Evolutionary conservation across 2,797 vertebrate genomes (phyloP).

Genomic region (Odontamblyopus lacepedii): DNA sequence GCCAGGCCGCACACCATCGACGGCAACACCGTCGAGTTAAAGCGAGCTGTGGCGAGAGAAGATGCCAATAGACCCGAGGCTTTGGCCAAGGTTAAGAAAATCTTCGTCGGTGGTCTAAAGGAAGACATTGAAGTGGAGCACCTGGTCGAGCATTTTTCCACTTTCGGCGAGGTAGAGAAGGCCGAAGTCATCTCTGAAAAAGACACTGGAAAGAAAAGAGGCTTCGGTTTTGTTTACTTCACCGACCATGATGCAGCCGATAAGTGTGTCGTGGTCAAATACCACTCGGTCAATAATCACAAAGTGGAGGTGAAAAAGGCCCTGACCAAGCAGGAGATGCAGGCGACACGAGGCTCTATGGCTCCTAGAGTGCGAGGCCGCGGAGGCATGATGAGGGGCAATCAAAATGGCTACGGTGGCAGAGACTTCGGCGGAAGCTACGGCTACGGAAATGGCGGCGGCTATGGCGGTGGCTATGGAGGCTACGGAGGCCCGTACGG

Average conservation of each 20-base stretch:
- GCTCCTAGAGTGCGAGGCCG: slow-evolving; percentile 76
- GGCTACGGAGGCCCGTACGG: slow-evolving; percentile 62
- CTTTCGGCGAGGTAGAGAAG: slow-evolving; percentile 93
- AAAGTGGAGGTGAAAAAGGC: slow-evolving; percentile 98
- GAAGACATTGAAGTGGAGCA: slow-evolving; percentile 90
- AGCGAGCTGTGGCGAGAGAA: slow-evolving; percentile 95
- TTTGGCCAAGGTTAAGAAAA: slow-evolving; percentile 97
- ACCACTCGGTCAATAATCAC: slow-evolving; percentile 92
- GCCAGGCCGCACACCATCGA: slow-evolving; percentile 95
- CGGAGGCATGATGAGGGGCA: slow-evolving; percentile 84
- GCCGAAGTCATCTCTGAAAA: slow-evolving; percentile 97
- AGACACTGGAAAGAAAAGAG: slow-evolving; percentile 93
- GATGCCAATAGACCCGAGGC: slow-evolving; percentile 94
- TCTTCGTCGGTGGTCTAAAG: slow-evolving; percentile 92
- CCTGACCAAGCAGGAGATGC: slow-evolving; percentile 95
- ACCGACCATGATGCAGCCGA: slow-evolving; percentile 93
- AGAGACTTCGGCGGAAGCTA: slow-evolving; percentile 79
- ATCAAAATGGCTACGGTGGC: slow-evolving; percentile 84
- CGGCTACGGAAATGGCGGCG: slow-evolving; percentile 86
- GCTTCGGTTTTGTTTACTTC: slow-evolving; percentile 97
- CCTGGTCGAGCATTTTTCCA: slow-evolving; percentile 86
- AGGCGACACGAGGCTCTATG: slow-evolving; percentile 77
- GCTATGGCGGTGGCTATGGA: slow-evolving; percentile 78
- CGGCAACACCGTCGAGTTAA: slow-evolving; percentile 93
- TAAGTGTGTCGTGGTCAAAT: slow-evolving; percentile 94